Percentiles rank a stretch among this genome's conserved stretches.
Conservation (phyloP, 2,113 vertebrate genomes). For the Gymnorhina tibicen region DNA sequence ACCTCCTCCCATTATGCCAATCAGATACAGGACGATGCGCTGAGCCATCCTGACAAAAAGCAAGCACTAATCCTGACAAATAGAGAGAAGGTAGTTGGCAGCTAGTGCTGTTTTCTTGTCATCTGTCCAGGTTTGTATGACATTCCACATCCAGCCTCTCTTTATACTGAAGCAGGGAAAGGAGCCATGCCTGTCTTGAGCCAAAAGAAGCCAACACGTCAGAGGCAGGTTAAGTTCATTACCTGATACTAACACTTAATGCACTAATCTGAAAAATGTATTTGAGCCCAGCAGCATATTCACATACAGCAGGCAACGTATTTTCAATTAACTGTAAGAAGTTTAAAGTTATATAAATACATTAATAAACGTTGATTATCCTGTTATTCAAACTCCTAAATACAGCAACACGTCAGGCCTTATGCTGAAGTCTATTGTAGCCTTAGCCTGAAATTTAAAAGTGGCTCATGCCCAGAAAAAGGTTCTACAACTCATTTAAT, state of each 20-base stretch:
- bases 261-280: neutral
- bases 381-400: neutral
- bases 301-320: neutral
- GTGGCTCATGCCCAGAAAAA: neutral
- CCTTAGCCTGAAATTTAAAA: neutral
- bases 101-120: neutral
- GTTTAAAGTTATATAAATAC: neutral
- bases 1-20: accelerated
- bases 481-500: slow-evolving; percentile 29
- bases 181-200: neutral
- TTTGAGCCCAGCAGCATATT: neutral
- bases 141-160: neutral
- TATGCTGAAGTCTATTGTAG: neutral
- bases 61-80: neutral
- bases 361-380: neutral
- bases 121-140: neutral
- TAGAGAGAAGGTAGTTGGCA: neutral
- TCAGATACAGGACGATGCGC: neutral
- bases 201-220: neutral
- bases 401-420: neutral
- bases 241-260: neutral
- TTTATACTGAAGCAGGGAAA: neutral
- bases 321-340: neutral
- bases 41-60: neutral
- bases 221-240: neutral